phyloP scores from a whole-genome alignment of 2,113 vertebrate species.

The Cochlearius cochlearius region DNA sequence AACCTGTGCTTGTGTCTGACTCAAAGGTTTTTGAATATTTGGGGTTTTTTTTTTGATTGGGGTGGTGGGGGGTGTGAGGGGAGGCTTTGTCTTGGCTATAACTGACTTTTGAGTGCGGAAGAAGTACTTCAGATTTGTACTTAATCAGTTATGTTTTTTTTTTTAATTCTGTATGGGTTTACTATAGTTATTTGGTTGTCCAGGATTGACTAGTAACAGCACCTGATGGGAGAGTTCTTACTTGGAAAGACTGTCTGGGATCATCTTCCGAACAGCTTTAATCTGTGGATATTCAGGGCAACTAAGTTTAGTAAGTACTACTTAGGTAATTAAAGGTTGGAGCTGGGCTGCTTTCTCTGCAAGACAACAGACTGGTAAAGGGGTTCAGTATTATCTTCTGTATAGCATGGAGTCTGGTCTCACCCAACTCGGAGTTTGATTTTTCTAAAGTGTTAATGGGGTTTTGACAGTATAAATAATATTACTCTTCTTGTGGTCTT shows the following conservation, averaged over 20 bases:
- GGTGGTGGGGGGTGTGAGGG: background rate
- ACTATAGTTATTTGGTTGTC: background rate
- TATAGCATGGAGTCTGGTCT: background rate
- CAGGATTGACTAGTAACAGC: background rate
- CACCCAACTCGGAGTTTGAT: background rate
- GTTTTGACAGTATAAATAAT: background rate
- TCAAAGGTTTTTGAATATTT: background rate
- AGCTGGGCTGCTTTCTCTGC: background rate
- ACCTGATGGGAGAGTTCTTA: slow-evolving; percentile 27
- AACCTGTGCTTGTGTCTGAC: background rate
- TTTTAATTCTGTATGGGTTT: background rate
- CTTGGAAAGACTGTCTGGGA: slow-evolving; percentile 11
- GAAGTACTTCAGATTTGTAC: background rate
- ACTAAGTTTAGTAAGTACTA: slow-evolving; percentile 45
- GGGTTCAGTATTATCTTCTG: background rate
- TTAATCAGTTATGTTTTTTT: background rate
- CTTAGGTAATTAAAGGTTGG: slow-evolving; percentile 39
- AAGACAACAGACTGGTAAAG: background rate
- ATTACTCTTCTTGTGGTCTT: background rate
- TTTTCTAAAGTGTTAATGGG: background rate
- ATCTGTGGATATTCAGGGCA: slow-evolving; percentile 50
- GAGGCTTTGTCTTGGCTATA: background rate
- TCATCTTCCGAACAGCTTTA: slow-evolving; percentile 39
- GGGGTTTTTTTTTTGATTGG: background rate
- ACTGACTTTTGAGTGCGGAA: background rate